phyloP scores from a whole-genome alignment of 2,113 vertebrate species.

The Calidris pugnax region DNA sequence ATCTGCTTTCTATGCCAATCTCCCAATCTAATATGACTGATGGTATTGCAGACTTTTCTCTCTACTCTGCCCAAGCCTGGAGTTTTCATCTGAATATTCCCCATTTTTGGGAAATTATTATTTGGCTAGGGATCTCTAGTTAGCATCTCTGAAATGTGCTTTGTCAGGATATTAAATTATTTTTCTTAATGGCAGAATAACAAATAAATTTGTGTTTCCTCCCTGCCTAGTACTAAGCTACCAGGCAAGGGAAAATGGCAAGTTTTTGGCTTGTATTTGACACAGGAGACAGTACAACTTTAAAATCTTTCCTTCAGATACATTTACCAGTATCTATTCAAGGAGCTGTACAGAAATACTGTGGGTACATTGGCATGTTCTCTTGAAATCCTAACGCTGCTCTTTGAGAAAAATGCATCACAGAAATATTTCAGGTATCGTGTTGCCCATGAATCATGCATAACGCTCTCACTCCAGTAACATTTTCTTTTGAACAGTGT shows the following conservation, averaged over 20 bases:
- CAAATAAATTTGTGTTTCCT: neutral
- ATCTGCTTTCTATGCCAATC: neutral
- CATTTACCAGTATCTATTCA: constrained; percentile 31
- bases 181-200: neutral
- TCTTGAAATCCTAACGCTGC: neutral
- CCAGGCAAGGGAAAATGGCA: neutral
- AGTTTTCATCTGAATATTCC: neutral
- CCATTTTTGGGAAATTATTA: neutral
- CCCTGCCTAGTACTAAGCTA: neutral
- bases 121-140: neutral
- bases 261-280: neutral
- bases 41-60: neutral
- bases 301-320: neutral
- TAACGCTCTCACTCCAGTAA: neutral
- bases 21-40: neutral
- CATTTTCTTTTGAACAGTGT: neutral
- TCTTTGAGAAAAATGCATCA: constrained; percentile 12
- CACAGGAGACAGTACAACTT: neutral
- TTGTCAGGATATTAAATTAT: neutral
- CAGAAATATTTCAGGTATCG: constrained; percentile 3
- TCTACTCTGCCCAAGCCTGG: neutral
- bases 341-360: constrained; percentile 18
- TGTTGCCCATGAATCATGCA: constrained; percentile 8
- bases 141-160: neutral
- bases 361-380: neutral